These are phyloP conservation scores for Tachina lurida DNA, from an alignment of 2,888 invertebrate genomes.

Conservation along the genomic window DNA sequence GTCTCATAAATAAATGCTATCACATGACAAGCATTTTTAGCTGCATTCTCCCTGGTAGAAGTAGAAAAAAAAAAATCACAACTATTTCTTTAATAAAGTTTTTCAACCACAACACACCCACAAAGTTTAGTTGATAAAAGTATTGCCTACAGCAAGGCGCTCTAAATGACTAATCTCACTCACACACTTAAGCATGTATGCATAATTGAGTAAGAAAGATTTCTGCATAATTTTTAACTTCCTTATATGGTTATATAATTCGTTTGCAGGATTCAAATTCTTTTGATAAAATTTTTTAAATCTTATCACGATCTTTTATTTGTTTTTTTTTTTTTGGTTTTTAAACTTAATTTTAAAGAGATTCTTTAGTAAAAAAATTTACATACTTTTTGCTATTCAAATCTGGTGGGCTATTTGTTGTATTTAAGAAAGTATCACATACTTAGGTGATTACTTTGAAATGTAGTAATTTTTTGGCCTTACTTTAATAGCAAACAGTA, in stretches of 20 bases:
- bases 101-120: neutral
- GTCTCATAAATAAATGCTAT: conserved; percentile 68
- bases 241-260: neutral
- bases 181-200: conserved; percentile 2
- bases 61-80: neutral
- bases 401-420: too few species aligned
- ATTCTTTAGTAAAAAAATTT: neutral
- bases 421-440: too few species aligned
- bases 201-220: conserved; percentile 54
- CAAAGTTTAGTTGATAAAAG: conserved; percentile 1
- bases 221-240: neutral
- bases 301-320: conserved; percentile 19
- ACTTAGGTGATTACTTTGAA: too few species aligned
- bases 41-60: neutral
- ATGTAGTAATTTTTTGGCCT: too few species aligned
- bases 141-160: conserved; percentile 56
- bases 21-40: conserved; percentile 60
- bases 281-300: conserved; percentile 7
- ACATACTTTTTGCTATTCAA: too few species aligned
- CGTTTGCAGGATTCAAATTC: neutral
- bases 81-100: conserved; percentile 22
- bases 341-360: too few species aligned
- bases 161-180: conserved; percentile 62
- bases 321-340: neutral
- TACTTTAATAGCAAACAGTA: too few species aligned